Percentiles rank a stretch among this genome's conserved stretches.
phyloP scores from a whole-genome alignment of 2,113 vertebrate genomes.

The Egretta garzetta region DNA sequence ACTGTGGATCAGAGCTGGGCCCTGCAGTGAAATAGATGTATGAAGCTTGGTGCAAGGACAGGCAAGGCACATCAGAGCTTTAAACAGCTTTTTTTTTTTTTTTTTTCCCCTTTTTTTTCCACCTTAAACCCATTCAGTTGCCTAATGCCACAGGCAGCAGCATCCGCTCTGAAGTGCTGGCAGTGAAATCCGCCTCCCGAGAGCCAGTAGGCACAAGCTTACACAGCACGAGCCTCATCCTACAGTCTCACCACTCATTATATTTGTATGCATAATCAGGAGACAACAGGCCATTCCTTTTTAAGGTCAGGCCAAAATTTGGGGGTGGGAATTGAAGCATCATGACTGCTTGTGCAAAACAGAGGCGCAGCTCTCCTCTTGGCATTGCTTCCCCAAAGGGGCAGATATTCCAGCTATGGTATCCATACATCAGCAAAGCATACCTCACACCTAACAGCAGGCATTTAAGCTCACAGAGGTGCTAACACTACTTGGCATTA shows the following conservation, averaged over 20 bases:
- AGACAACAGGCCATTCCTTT: accelerated
- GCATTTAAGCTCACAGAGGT: background rate
- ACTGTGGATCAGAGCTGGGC: accelerated
- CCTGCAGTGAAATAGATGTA: background rate
- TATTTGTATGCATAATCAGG: accelerated
- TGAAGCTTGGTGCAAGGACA: background rate
- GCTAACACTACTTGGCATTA: too few species aligned
- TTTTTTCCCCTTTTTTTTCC: too few species aligned
- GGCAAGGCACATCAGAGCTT: background rate
- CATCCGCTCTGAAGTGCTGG: background rate
- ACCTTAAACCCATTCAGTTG: background rate
- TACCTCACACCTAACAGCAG: background rate
- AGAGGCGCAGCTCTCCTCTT: background rate
- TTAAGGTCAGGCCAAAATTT: background rate
- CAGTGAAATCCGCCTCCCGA: background rate
- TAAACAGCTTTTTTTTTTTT: background rate
- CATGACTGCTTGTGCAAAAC: background rate
- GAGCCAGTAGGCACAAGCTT: background rate
- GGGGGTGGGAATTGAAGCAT: background rate
- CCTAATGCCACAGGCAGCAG: background rate
- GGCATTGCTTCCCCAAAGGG: background rate
- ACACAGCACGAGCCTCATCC: background rate
- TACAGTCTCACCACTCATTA: background rate
- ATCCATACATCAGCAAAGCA: background rate
- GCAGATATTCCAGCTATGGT: background rate